A percentile compares a stretch with the other conserved stretches of the same genome.
These are phyloP conservation scores for Caenorhabditis parvicauda DNA, from an alignment of 2,888 invertebrate genomes.

Conservation along the genomic window DNA sequence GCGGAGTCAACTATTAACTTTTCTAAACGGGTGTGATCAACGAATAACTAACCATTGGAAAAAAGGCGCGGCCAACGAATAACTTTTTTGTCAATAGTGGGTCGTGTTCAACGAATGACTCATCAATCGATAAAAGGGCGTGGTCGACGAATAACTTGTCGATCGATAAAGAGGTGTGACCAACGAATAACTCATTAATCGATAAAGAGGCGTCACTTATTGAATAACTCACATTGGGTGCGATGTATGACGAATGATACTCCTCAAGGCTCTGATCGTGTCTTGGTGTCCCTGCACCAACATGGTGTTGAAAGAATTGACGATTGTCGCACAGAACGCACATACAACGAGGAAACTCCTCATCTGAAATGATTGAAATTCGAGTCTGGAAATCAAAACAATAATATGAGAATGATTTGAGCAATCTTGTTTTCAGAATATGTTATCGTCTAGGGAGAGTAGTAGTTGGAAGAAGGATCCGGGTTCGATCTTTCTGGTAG, in stretches of 20 bases:
- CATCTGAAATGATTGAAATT: too few species aligned
- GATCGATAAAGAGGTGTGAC: background rate
- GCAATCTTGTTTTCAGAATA: too few species aligned
- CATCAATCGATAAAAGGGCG: background rate
- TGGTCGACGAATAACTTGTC: background rate
- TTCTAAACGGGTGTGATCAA: background rate
- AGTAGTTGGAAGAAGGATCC: too few species aligned
- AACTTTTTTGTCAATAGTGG: too few species aligned
- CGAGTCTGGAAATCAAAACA: too few species aligned
- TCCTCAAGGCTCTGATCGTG: conserved; percentile 28
- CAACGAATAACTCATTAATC: background rate
- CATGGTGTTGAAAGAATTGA: conserved; percentile 29
- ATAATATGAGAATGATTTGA: too few species aligned
- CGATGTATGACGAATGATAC: conserved; percentile 26
- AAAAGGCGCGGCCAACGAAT: too few species aligned
- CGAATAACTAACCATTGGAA: too few species aligned
- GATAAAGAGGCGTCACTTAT: background rate
- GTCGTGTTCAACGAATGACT: background rate
- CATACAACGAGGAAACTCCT: conserved; percentile 25
- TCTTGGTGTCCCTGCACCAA: conserved; percentile 36
- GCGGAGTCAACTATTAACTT: background rate
- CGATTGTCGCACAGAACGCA: conserved; percentile 22
- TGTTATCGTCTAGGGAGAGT: too few species aligned
- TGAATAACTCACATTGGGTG: conserved; percentile 21
- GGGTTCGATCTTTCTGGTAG: too few species aligned